Evolutionary conservation across 2,888 invertebrate species (phyloP).

Genomic region (Sipha maydis): DNA sequence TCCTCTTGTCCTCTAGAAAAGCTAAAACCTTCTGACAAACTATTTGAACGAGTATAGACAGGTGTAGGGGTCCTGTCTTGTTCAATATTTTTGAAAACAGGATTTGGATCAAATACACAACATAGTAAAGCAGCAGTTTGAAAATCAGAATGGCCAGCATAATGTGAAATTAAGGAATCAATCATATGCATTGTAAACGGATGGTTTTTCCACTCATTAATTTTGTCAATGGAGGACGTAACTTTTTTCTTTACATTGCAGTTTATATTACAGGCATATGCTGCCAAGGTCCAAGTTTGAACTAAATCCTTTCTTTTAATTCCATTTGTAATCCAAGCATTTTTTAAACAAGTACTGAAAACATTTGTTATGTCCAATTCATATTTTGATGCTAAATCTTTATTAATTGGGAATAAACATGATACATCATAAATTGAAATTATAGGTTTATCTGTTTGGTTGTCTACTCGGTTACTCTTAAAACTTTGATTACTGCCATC

Average conservation of each 20-base stretch:
- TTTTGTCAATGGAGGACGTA: conserved; percentile 64
- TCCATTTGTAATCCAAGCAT: conserved; percentile 79
- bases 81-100: conserved; percentile 52
- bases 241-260: conserved; percentile 64
- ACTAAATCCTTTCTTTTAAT: conserved; percentile 83
- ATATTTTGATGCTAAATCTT: conserved; percentile 85
- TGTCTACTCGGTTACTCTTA: conserved; percentile 57
- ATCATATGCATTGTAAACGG: conserved; percentile 88
- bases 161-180: conserved; percentile 81
- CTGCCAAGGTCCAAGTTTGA: conserved; percentile 88
- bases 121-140: conserved; percentile 95
- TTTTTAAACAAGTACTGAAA: conserved; percentile 74
- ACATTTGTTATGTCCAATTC: conserved; percentile 67
- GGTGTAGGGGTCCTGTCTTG: conserved; percentile 51
- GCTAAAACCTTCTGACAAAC: conserved; percentile 41
- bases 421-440: conserved; percentile 79
- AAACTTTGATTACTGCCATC: conserved; percentile 27
- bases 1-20: conserved; percentile 57
- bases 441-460: conserved; percentile 56
- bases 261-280: conserved; percentile 69
- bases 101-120: conserved; percentile 75
- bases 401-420: conserved; percentile 81
- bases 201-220: conserved; percentile 77
- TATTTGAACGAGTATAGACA: conserved; percentile 39
- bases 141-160: conserved; percentile 89